Conservation (phyloP, 2,888 invertebrate species). For the Caenorhabditis macrosperma region DNA sequence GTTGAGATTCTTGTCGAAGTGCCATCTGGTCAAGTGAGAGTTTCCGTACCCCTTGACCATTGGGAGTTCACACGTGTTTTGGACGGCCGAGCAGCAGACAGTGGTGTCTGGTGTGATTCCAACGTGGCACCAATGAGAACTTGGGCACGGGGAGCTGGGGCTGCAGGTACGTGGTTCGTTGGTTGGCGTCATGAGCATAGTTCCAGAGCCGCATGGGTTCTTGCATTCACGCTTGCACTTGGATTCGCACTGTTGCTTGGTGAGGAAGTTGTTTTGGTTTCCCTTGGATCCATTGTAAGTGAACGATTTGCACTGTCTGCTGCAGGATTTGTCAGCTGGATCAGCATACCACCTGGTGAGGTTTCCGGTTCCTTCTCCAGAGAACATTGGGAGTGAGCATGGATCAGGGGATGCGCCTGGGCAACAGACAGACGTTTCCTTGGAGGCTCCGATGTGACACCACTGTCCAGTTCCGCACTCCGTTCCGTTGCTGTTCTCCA, state of each 20-base stretch:
- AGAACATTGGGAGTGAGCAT: constrained; percentile 73
- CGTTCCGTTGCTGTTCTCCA: constrained; percentile 52
- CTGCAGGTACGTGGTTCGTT: constrained; percentile 72
- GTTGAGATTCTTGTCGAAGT: constrained; percentile 65
- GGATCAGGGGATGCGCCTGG: constrained; percentile 74
- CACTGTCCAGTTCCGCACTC: constrained; percentile 74
- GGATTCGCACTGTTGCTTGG: constrained; percentile 76
- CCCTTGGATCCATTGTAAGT: constrained; percentile 76
- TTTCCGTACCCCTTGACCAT: constrained; percentile 72
- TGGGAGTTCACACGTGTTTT: constrained; percentile 71
- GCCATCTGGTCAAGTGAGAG: constrained; percentile 67
- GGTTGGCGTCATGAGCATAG: constrained; percentile 69
- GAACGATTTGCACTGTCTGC: constrained; percentile 76
- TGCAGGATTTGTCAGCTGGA: constrained; percentile 75
- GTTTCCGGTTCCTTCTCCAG: constrained; percentile 75
- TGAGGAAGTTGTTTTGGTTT: constrained; percentile 79
- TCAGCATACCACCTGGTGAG: constrained; percentile 78
- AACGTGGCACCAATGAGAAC: constrained; percentile 78
- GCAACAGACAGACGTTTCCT: constrained; percentile 76
- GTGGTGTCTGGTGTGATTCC: constrained; percentile 76
- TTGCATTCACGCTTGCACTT: constrained; percentile 68
- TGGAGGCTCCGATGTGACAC: constrained; percentile 77
- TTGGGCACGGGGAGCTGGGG: constrained; percentile 69
- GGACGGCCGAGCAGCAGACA: constrained; percentile 77
- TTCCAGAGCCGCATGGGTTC: constrained; percentile 77